These are phyloP conservation scores for Bombus terrestris DNA, from an alignment of 1,140 invertebrate species.

Conservation along the genomic window DNA sequence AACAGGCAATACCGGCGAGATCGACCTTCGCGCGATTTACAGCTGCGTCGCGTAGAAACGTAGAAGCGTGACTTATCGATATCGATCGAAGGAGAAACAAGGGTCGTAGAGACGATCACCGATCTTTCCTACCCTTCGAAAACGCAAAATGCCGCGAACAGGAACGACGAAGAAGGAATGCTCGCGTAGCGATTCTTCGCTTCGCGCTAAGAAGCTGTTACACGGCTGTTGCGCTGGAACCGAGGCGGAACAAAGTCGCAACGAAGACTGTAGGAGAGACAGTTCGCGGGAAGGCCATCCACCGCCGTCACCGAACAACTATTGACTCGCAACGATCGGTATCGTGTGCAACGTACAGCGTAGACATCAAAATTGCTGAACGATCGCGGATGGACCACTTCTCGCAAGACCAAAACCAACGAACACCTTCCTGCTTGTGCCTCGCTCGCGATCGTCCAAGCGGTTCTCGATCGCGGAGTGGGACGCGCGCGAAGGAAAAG, in stretches of 20 bases:
- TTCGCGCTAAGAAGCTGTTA: conserved; percentile 53
- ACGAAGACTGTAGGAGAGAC: conserved; percentile 3
- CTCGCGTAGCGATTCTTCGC: not conserved
- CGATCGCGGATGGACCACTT: not conserved
- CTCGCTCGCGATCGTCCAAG: not conserved
- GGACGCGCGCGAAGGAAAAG: no score
- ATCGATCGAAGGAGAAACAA: not conserved
- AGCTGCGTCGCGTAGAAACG: not conserved
- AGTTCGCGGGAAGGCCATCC: conserved; percentile 9
- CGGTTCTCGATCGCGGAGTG: not conserved
- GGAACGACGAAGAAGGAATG: not conserved
- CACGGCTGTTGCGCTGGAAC: conserved; percentile 63
- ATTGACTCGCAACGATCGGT: conserved; percentile 32
- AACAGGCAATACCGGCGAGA: not conserved
- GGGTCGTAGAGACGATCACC: not conserved
- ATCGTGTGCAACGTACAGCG: not conserved
- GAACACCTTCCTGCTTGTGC: not conserved
- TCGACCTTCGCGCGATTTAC: not conserved
- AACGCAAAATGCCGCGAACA: not conserved
- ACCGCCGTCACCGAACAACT: conserved; percentile 33
- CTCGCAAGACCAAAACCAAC: no score
- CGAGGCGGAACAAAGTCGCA: conserved; percentile 38
- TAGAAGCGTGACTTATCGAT: not conserved
- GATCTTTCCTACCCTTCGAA: not conserved
- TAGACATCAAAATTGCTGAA: not conserved